These are phyloP conservation scores for Turritopsis rubra DNA, from an alignment of 30 jellyfish, hydroid and myxozoan species.

Conservation along the genomic window DNA sequence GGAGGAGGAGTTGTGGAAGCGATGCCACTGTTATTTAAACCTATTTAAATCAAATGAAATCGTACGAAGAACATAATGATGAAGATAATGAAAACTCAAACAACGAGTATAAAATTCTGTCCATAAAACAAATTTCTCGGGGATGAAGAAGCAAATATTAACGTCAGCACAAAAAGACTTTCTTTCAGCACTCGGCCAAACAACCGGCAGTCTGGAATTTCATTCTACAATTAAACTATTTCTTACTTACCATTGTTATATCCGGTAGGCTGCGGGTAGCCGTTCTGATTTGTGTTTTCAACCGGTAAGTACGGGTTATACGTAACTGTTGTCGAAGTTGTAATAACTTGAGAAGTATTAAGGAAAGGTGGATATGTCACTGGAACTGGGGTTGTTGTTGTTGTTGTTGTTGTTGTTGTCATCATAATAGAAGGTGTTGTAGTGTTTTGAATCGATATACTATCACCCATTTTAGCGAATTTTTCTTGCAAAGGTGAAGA, in stretches of 20 bases:
- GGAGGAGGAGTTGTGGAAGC: neutral
- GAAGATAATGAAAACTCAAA: neutral
- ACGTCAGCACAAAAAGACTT: no score
- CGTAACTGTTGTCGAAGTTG: neutral
- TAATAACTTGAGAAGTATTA: neutral
- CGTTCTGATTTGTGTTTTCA: neutral
- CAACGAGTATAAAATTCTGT: neutral
- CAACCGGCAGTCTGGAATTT: no score
- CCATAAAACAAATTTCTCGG: neutral
- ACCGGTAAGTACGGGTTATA: slow-evolving; percentile 6
- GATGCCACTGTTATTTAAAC: neutral
- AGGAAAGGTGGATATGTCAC: neutral
- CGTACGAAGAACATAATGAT: no score
- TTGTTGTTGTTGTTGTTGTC: slow-evolving; percentile 8
- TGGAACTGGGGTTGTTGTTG: slow-evolving; percentile 6
- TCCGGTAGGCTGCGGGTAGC: neutral
- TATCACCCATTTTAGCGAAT: neutral
- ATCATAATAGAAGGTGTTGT: neutral
- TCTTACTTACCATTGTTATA: neutral
- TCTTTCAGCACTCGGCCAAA: no score
- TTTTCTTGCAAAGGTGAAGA: neutral
- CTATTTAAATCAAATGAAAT: neutral
- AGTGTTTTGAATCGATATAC: neutral
- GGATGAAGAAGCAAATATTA: neutral
- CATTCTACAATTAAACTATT: neutral